Base-by-base conservation (phyloP, 23 tunicate species). In the Oikopleura albicans region DNA sequence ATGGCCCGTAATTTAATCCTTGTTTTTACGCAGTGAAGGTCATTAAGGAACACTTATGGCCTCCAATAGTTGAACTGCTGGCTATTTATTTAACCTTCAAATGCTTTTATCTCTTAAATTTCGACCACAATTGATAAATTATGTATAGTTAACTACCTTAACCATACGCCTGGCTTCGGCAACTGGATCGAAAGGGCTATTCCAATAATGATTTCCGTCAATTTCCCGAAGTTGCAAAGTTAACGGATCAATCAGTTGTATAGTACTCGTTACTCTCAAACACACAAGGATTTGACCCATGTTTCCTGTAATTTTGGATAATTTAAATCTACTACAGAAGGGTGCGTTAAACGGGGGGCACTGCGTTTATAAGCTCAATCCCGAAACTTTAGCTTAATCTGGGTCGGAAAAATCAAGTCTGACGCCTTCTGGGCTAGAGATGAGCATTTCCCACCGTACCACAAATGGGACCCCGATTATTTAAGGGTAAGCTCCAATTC, bases 211-310 rank as follows among this genome's bases (percentile, higher is more conserved):
- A 31, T 76, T 79, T 0, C 97, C 97, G 66, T 66, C 76, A 27
- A 92, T 85, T 84, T 92, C 92, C 63, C 94, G 87, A 59, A 76
- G 89, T 83, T 93, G 98, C 40, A 93, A 41, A 38, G 95, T 93
- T 0, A 40, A 86, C 56, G 90, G 88, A 85, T 93, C 98, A 76
- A 93, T 93, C 56, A 93, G 85, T 84, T 93, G 98, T 40, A 93
- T 90, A 56, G 85, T 83, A 71, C 87, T 90, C 12, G 98, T 93
- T 8, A 93, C 98, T 0, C 98, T 86, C 8, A 93, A 49, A 41
- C 98, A 93, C n/a, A 93, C 66, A 0, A 88, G 83, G 0, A 93
- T 85, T 49, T 93, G 98, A 40, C 89, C 87, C 75, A 93, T 40
- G 57, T 93, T 93, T 83, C 98, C 98, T 39, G 59, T 8, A 49